Evolutionary conservation across 2,113 vertebrate genomes (phyloP).

Genomic region (Tenrec ecaudatus): DNA sequence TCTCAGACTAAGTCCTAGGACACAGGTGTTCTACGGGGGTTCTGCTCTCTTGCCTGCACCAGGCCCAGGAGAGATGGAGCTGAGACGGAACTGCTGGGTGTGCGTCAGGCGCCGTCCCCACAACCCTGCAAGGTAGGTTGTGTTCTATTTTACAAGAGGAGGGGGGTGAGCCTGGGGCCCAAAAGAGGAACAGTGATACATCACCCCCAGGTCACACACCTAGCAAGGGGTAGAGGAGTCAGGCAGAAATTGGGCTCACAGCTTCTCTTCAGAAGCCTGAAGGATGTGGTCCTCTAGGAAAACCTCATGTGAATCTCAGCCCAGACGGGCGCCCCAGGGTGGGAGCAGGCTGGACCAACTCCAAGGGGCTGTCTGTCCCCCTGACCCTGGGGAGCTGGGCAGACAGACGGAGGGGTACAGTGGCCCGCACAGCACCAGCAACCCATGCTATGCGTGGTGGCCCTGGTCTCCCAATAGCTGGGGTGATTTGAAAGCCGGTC

Average conservation of each 20-base stretch:
- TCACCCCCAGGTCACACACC: conserved; percentile 7
- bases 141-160: conserved; percentile 59
- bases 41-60: neutral
- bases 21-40: too few species aligned
- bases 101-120: conserved; percentile 18
- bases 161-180: neutral
- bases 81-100: neutral
- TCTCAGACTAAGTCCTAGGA: neutral
- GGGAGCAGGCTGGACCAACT: too few species aligned
- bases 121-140: conserved; percentile 76
- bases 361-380: too few species aligned
- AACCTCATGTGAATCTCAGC: neutral
- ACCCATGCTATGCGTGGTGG: conserved; percentile 51
- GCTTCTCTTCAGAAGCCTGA: neutral
- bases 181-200: neutral
- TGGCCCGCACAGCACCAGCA: neutral
- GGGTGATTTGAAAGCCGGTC: neutral
- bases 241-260: neutral
- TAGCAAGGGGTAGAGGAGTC: neutral
- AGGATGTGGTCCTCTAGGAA: too few species aligned
- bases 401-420: neutral
- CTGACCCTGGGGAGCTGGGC: neutral
- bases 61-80: neutral
- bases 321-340: neutral
- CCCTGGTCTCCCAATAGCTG: conserved; percentile 54